Evolutionary conservation across 1,140 invertebrate species (phyloP), one percentile per base, ranked within the genome.

Genomic region (Camponotus floridanus): DNA sequence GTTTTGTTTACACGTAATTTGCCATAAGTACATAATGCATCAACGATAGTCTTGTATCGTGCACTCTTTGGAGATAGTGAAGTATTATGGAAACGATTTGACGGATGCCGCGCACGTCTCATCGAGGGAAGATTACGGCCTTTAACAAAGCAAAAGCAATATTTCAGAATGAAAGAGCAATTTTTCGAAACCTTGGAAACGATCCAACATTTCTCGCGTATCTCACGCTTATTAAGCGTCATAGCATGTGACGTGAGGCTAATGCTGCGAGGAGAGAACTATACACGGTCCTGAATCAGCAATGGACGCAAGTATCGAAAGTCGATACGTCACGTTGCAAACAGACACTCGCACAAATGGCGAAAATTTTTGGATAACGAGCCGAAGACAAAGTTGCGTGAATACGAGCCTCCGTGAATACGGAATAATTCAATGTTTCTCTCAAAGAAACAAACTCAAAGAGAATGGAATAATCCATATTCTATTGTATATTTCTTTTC

Each of bases 271-370:
- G 45, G 45, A 59, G 18, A 80, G 36, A 57, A 51, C 39, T 18
- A 26, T 13, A 68, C 65, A 64, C 39, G 18, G n/a, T 71, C 61
- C 13, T 71, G 78, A 89, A 84, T 90, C 31, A 65, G n/a, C 70
- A 65, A 57, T 89, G 65, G 76, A 64, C 51, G 79, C 51, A 61
- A 31, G 45, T 84, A 89, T 90, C 85, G 85, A 74, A 86, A 90
- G 78, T 48, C 78, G 67, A 86, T 86, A 89, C n/a, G 67, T 86
- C 74, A 13, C 5, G 55, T 26, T 13, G 55, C 65, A 45, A 59
- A 31, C 70, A 33, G 31, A n/a, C 33, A n/a, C 48, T 51, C 48
- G 18, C 26, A 62, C 57, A 42, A 65, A 74, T 74, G 61, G 42
- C 21, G 6, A 33, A 26, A 68, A 8, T 85, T 87, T 85, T 68